These are phyloP conservation scores for Nasonia giraulti DNA, from an alignment of 1,140 invertebrate genomes.

Conservation along the genomic window DNA sequence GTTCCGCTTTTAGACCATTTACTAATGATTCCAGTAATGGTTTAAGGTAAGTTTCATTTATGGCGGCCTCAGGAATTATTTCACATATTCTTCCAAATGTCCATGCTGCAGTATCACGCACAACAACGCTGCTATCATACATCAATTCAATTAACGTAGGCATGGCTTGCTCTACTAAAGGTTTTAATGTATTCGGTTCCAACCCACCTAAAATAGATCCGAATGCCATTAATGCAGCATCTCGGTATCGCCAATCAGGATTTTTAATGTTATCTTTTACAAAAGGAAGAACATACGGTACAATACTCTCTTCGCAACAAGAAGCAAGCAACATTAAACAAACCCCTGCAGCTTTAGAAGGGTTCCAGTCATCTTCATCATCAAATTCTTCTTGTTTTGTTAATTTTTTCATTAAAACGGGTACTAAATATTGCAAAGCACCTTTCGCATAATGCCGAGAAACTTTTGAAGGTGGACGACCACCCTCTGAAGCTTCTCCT, in stretches of 20 bases:
- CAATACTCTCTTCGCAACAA: constrained; percentile 97
- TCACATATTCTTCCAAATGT: constrained; percentile 98
- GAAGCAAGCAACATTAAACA: constrained; percentile 98
- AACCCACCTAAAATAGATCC: constrained; percentile 97
- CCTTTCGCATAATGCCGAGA: constrained; percentile 97
- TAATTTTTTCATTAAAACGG: constrained; percentile 93
- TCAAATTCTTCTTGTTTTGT: constrained; percentile 96
- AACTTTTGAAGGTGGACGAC: constrained; percentile 90
- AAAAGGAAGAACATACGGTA: constrained; percentile 97
- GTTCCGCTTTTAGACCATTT: constrained; percentile 91
- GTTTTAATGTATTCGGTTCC: constrained; percentile 89
- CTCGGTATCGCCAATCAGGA: constrained; percentile 94
- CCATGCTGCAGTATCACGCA: constrained; percentile 98
- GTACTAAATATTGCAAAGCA: constrained; percentile 95
- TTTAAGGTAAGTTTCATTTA: constrained; percentile 90
- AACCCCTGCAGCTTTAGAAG: constrained; percentile 99
- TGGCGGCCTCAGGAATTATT: constrained; percentile 95
- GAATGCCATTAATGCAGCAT: constrained; percentile 99
- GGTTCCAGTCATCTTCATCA: constrained; percentile 99
- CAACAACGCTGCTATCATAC: constrained; percentile 93
- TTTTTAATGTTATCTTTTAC: constrained; percentile 96
- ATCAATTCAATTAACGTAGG: constrained; percentile 94
- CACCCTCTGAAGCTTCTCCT: constrained; percentile 93
- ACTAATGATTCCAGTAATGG: constrained; percentile 92
- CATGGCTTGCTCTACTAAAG: constrained; percentile 97